A percentile compares a stretch with the other conserved stretches of the same genome.
phyloP scores from a whole-genome alignment of 2,797 vertebrate genomes.

The Argya squamiceps region DNA sequence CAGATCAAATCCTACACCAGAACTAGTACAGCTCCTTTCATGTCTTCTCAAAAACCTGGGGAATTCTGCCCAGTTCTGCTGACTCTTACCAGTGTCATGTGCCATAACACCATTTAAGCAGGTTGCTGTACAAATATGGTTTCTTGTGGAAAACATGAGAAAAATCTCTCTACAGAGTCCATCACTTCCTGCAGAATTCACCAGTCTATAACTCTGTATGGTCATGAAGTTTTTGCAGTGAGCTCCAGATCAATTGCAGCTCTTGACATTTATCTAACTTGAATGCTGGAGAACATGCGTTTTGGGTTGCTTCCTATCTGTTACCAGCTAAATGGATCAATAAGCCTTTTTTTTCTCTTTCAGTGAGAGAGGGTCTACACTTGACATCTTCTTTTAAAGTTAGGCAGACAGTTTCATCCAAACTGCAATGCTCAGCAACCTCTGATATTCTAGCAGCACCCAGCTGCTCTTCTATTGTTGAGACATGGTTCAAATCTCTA shows the following conservation, averaged over 20 bases:
- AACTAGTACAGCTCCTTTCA: not conserved
- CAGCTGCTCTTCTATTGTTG: slow-evolving; percentile 21
- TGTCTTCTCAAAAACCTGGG: not conserved
- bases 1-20: not conserved
- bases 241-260: slow-evolving; percentile 35
- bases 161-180: not conserved
- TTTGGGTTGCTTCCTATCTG: slow-evolving; percentile 22
- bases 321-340: slow-evolving; percentile 38
- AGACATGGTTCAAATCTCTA: not conserved
- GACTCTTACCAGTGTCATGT: not conserved
- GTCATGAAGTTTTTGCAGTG: not conserved
- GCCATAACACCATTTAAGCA: not conserved
- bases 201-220: not conserved
- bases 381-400: slow-evolving; percentile 19
- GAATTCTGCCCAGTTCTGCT: not conserved
- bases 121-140: not conserved
- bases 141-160: not conserved
- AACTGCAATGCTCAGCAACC: not conserved
- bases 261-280: slow-evolving; percentile 35
- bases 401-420: not conserved
- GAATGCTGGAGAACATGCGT: not conserved
- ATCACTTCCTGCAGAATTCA: not conserved
- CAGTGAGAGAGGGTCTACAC: not conserved
- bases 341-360: not conserved
- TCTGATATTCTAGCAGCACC: not conserved